Percentiles rank a stretch among this genome's conserved stretches.
phyloP scores from a whole-genome alignment of 2,113 vertebrate species.

The Notothenia rossii region DNA sequence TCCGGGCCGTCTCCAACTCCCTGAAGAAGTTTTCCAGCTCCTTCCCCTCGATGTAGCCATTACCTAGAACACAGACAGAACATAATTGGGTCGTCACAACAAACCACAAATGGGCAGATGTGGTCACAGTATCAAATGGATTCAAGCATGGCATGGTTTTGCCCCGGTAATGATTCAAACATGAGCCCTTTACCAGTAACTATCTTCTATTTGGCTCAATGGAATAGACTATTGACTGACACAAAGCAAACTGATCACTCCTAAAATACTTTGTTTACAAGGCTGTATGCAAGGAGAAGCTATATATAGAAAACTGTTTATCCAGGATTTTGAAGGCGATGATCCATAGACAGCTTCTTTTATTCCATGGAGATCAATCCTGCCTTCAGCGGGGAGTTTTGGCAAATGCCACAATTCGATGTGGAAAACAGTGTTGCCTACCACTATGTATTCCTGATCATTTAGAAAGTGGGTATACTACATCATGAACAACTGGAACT shows the following conservation, averaged over 20 bases:
- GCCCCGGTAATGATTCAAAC: constrained; percentile 59
- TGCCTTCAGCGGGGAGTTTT: constrained; percentile 9
- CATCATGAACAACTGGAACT: not conserved
- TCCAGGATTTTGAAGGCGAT: constrained; percentile 48
- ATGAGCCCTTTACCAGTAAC: constrained; percentile 49
- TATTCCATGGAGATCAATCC: constrained; percentile 35
- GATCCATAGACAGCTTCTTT: constrained; percentile 23
- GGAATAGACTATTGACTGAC: constrained; percentile 54
- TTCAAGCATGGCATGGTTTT: constrained; percentile 18
- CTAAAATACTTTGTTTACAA: constrained; percentile 40
- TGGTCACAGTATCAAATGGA: constrained; percentile 34
- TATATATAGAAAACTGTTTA: constrained; percentile 52
- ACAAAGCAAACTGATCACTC: constrained; percentile 58
- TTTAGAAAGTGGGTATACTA: not conserved
- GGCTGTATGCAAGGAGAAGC: constrained; percentile 13
- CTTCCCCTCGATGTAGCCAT: constrained; percentile 98
- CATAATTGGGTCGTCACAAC: not conserved
- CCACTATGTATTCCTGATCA: not conserved
- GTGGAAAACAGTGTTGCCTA: constrained; percentile 1
- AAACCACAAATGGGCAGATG: not conserved
- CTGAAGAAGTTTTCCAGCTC: constrained; percentile 98
- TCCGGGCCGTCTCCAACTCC: constrained; percentile 92
- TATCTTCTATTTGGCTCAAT: constrained; percentile 37
- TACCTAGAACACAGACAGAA: constrained; percentile 83
- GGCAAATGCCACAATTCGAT: constrained; percentile 22